Evolutionary conservation across 1,140 invertebrate species (phyloP), one percentile per base, ranked within the genome.

Genomic region (Euwallacea fornicatus): DNA sequence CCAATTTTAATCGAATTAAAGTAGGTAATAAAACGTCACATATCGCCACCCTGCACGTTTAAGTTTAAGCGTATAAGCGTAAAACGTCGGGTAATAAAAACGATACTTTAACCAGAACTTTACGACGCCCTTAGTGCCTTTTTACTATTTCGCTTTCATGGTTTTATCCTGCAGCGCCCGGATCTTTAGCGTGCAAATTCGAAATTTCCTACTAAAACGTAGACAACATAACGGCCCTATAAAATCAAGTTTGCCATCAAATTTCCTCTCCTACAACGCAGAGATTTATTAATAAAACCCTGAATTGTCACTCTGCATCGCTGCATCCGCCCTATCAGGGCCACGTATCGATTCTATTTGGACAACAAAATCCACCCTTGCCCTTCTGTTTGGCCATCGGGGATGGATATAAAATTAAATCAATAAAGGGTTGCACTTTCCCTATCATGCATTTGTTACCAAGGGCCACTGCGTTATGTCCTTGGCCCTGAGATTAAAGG

Each of bases 61-160:
- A 71, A 72, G 69, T 59, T 11, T 21, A 61, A 70, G 41, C 72
- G 60, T 64, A 70, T 71, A 68, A 74, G 72, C 75, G 70, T 69
- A 69, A 69, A 69, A 69, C 66, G 61, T 73, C 61, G 33, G 71
- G 61, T 70, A 75, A 76, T 76, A 76, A 76, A 76, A 76, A 74
- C 71, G 72, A 75, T 75, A 66, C 74, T 67, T 74, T 73, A 76
- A 75, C 72, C 71, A 69, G 64, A 60, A 75, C 47, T 76, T 76
- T 76, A 76, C 69, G 75, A 74, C 65, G 60, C 67, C 75, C 75
- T 76, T 75, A 75, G 75, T 75, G 73, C 72, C 55, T 75, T 75
- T 76, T 76, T 76, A 76, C 71, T 76, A 69, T 76, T 76, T 71
- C 63, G 71, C 73, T 76, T 67, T 71, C 63, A 71, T 72, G 74